phyloP scores from a whole-genome alignment of 2,113 vertebrate species.

The Cnemophilus loriae region DNA sequence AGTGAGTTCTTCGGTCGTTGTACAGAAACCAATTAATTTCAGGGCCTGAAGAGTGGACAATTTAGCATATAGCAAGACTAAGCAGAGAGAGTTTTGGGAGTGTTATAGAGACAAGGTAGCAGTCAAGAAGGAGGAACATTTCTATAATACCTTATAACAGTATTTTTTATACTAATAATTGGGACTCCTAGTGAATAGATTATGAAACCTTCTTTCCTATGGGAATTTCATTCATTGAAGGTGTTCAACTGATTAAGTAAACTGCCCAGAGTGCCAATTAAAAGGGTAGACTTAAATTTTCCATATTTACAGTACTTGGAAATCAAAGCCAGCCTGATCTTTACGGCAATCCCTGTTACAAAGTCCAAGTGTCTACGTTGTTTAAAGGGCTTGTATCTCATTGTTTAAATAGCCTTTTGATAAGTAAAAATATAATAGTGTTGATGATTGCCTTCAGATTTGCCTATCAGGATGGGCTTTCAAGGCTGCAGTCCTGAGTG shows the following conservation, averaged over 20 bases:
- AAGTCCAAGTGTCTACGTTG: conserved; percentile 48
- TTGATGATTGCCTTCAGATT: conserved; percentile 65
- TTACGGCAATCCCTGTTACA: conserved; percentile 43
- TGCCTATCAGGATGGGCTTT: conserved; percentile 68
- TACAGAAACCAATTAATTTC: neutral
- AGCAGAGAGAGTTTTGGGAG: neutral
- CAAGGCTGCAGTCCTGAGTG: neutral
- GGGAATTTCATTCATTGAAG: conserved; percentile 46
- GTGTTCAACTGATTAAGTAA: conserved; percentile 33
- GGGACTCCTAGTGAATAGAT: neutral
- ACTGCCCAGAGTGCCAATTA: conserved; percentile 34
- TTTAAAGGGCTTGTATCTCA: conserved; percentile 64
- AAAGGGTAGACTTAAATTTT: conserved; percentile 63
- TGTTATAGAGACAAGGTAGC: neutral
- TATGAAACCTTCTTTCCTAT: conserved; percentile 18
- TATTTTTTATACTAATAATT: neutral
- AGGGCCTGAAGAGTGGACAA: neutral
- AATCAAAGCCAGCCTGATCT: conserved; percentile 69
- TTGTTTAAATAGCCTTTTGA: conserved; percentile 66
- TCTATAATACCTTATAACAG: neutral
- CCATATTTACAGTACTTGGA: conserved; percentile 60
- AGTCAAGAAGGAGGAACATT: neutral
- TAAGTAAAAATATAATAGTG: conserved; percentile 56
- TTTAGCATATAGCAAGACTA: neutral
- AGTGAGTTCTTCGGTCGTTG: neutral